Evolutionary conservation across 2,113 vertebrate species (phyloP), one percentile per base, ranked within the genome.

Genomic region (Oryzias celebensis): DNA sequence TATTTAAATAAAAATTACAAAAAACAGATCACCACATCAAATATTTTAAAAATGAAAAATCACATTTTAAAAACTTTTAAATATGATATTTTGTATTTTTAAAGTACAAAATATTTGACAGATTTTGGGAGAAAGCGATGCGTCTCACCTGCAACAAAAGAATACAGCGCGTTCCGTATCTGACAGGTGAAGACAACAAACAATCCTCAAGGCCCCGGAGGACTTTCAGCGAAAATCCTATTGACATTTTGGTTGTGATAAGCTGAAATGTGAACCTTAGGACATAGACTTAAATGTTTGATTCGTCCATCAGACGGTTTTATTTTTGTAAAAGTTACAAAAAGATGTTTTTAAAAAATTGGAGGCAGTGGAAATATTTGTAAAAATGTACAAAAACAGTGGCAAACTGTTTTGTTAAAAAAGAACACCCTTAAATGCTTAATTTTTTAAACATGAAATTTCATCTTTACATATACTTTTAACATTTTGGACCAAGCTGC

Each of bases 201-300:
- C 46, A 66, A 56, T 52, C 15, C 10, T 1, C 20, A 61, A 66
- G 78, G 78, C 81, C 74, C 58, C 17, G 28, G 46, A 52, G 54
- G 54, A 47, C 62, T 65, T 52, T 66, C 56, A 18, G 58, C 4
- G 5, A 56, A 28, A 50, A 48, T 65, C 17, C 53, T 20, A 44
- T 12, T 65, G 48, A 18, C 24, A 13, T 58, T 62, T 71, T 55
- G 13, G 54, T 50, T 42, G 4, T 5, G 1, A 52, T 45, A 17
- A 52, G 13, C 3, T 14, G 23, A 24, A 13, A 48, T 2, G 18
- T 18, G 16, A 52, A 52, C 20, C 16, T 52, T 16, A 16, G 7
- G 4, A 24, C 26, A 28, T 28, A 28, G 26, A 28, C 14, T 8
- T 3, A 28, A 52, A 16, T 17, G 23, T 23, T 22, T 14, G 12